A percentile compares a stretch with the other conserved stretches of the same genome.
phyloP scores from a whole-genome alignment of 1,140 invertebrate genomes.

The Teleopsis dalmanni region DNA sequence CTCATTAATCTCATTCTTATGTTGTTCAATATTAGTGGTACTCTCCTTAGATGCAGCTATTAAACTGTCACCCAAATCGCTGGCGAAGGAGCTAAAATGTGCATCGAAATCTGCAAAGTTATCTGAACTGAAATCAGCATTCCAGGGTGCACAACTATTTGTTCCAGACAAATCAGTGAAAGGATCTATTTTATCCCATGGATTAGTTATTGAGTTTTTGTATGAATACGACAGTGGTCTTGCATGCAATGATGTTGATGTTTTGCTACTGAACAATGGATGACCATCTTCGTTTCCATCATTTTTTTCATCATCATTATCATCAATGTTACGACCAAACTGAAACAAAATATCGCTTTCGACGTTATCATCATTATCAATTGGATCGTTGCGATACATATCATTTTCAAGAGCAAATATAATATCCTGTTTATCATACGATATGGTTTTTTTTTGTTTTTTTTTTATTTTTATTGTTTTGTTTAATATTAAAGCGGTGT shows the following conservation, averaged over 20 bases:
- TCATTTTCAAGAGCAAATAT: constrained; percentile 29
- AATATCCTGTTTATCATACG: constrained; percentile 21
- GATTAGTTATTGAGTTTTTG: constrained; percentile 12
- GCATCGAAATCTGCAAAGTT: constrained; percentile 42
- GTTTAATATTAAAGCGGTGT: no score
- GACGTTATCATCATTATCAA: constrained; percentile 12
- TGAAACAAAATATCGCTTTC: constrained; percentile 28
- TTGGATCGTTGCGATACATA: constrained; percentile 11
- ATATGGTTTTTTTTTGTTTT: constrained; percentile 7
- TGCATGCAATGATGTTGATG: constrained; percentile 8
- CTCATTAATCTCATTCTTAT: constrained; percentile 11
- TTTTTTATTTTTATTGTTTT: background rate
- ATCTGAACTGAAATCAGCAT: constrained; percentile 24
- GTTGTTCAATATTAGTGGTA: constrained; percentile 2
- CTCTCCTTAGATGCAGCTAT: constrained; percentile 3
- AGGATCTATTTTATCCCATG: constrained; percentile 33
- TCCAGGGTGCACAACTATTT: constrained; percentile 24
- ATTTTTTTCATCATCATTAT: constrained; percentile 31
- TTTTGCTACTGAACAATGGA: constrained; percentile 4
- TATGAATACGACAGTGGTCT: no score
- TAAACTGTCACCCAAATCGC: constrained; percentile 25
- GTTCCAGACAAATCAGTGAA: constrained; percentile 26
- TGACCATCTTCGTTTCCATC: constrained; percentile 18
- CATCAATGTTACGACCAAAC: constrained; percentile 30
- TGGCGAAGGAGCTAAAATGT: constrained; percentile 34